Evolutionary conservation across 2,888 invertebrate species (phyloP).

Genomic region (Lepidonotus clava): DNA sequence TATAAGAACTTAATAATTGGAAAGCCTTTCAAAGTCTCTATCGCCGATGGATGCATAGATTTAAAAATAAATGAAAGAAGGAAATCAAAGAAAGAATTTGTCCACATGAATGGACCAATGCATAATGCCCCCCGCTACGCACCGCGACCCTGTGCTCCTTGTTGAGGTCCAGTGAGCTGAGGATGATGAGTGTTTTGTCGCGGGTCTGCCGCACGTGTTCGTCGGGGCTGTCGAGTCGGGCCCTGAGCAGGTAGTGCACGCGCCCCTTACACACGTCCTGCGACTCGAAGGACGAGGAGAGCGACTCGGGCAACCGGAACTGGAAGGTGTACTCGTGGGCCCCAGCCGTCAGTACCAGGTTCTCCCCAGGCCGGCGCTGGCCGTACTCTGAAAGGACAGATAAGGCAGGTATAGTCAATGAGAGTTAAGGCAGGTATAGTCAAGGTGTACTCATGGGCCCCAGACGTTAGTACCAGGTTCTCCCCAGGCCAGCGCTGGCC

Average conservation of each 20-base stretch:
- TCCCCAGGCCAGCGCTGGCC: conserved; percentile 43
- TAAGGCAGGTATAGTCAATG: not conserved
- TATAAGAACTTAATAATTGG: no score
- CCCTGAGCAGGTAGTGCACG: conserved; percentile 64
- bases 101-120: not conserved
- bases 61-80: not conserved
- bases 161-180: conserved; percentile 66
- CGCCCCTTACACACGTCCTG: conserved; percentile 61
- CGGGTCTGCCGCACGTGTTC: conserved; percentile 54
- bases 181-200: conserved; percentile 63
- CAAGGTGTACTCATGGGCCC: conserved; percentile 64
- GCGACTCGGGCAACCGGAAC: conserved; percentile 60
- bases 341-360: conserved; percentile 60
- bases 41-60: no score
- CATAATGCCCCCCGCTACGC: conserved; percentile 22
- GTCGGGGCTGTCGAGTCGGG: conserved; percentile 64
- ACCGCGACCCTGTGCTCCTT: conserved; percentile 58
- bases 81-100: not conserved
- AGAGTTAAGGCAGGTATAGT: not conserved
- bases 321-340: conserved; percentile 64
- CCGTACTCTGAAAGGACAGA: conserved; percentile 49
- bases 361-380: conserved; percentile 35
- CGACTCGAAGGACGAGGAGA: conserved; percentile 66
- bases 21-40: no score
- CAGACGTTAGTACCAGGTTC: conserved; percentile 59